Base-by-base conservation (phyloP, 30 jellyfish, hydroid and myxozoan genomes). In the Cassiopea xamachana region DNA sequence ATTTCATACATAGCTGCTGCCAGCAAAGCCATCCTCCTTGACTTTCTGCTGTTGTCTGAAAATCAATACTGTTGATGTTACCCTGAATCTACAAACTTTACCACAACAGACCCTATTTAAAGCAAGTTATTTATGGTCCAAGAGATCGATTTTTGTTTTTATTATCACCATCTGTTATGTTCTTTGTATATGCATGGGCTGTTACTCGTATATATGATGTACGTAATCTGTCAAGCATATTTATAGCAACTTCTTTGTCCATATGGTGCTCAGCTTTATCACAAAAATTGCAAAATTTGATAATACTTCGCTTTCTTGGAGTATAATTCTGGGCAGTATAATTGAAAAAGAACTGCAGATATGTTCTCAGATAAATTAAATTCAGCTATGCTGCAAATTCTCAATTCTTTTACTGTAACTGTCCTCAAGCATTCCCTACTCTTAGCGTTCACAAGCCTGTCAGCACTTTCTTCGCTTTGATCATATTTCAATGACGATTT, bases 361-460 rank as follows among this genome's bases (percentile, higher is more conserved):
- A 81, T 5, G 8, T 60, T 50, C 17, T 50, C 89, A 80, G 60
- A 80, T 48, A 80, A 49, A 15, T 51, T 1, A 18, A 80, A 15
- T 80, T 80, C 81, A 80, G 89, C 77, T 80, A 80, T 80, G 89
- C 59, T 70, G 60, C 78, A 88, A 77, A 77, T 79, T 67, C 68
- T 68, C 39, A 76, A 55, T 39, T 51, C 95, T 17, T 68, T 43
- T 62, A 84, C 73, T 79, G 95, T 88, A 39, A 89, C 93, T 79
- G 80, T 89, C 96, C 92, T 64, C 83, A 89, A 70, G 77, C 92
- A 75, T 75, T 90, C 94, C 84, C 94, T 51, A 62, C 55, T 62
- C 46, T 78, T 77, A 74, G 95, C 90, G 69, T 87, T 79, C 70
- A 87, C 95, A 78, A 87, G 85, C 87, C 78, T 77, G 85, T 87